Percentiles rank a stretch among this genome's conserved stretches.
Conservation (phyloP, 2,113 vertebrate species). For the Myotis yumanensis region DNA sequence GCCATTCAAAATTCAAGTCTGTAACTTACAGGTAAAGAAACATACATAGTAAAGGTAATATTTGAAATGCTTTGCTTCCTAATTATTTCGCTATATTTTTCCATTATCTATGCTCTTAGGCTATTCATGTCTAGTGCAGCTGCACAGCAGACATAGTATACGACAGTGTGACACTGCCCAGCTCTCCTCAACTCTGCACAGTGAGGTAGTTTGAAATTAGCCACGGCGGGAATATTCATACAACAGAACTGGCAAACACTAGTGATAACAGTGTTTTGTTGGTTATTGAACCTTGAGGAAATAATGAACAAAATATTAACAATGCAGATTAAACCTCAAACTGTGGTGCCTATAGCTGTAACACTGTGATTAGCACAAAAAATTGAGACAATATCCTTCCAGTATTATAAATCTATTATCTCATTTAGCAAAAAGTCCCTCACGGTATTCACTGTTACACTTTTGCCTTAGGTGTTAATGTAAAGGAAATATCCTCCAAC, state of each 20-base stretch:
- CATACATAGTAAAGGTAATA: neutral
- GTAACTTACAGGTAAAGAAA: neutral
- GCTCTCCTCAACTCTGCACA: neutral
- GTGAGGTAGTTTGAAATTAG: neutral
- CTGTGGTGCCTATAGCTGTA: neutral
- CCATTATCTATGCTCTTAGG: neutral
- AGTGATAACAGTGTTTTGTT: neutral
- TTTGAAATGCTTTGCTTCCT: neutral
- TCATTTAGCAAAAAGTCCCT: neutral
- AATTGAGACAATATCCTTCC: neutral
- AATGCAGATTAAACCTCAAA: neutral
- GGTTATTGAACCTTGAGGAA: neutral
- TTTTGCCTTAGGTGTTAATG: neutral
- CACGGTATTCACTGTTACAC: neutral
- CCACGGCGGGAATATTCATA: neutral
- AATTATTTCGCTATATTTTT: neutral
- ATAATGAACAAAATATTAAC: neutral
- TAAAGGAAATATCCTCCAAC: neutral
- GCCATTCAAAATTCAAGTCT: neutral
- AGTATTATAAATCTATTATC: neutral
- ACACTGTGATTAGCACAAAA: neutral
- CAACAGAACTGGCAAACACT: neutral
- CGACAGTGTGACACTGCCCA: rapidly evolving
- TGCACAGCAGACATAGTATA: neutral
- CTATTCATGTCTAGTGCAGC: neutral